phyloP scores from a whole-genome alignment of 2,888 invertebrate genomes.

The Ochlodes sylvanus region DNA sequence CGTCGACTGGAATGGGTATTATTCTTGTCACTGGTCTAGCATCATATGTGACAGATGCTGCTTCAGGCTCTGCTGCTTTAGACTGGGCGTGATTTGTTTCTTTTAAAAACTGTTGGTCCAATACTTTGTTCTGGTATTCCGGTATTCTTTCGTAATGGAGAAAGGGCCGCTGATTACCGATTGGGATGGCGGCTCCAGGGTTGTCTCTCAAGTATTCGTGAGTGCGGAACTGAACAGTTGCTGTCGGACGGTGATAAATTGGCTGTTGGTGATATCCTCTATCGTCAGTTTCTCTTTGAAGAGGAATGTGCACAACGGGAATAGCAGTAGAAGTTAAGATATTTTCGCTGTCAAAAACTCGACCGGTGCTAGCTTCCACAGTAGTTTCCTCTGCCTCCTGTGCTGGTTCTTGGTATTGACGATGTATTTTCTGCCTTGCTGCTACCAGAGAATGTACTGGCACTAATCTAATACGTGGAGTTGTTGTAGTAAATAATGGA shows the following conservation, averaged over 20 bases:
- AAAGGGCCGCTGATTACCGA: conserved; percentile 81
- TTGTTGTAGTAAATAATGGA: conserved; percentile 88
- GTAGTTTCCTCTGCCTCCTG: conserved; percentile 74
- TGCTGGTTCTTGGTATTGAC: conserved; percentile 70
- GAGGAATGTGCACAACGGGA: conserved; percentile 83
- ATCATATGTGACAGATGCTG: conserved; percentile 65
- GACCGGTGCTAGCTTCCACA: conserved; percentile 81
- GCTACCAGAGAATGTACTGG: conserved; percentile 81
- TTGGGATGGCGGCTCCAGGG: conserved; percentile 77
- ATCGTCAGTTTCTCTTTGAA: conserved; percentile 67
- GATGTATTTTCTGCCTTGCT: conserved; percentile 77
- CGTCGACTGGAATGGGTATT: conserved; percentile 77
- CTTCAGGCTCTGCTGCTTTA: conserved; percentile 62
- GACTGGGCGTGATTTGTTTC: conserved; percentile 59
- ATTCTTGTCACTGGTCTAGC: conserved; percentile 71
- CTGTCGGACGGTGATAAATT: conserved; percentile 65
- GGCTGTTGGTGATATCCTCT: conserved; percentile 68
- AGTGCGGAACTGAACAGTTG: conserved; percentile 74
- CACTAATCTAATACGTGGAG: conserved; percentile 82
- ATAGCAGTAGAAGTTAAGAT: conserved; percentile 81
- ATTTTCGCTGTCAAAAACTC: conserved; percentile 76
- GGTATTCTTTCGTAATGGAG: conserved; percentile 62
- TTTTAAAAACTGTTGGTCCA: conserved; percentile 75
- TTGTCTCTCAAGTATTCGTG: conserved; percentile 80
- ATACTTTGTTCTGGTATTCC: conserved; percentile 73